Evolutionary conservation across 2,888 invertebrate genomes (phyloP).

Genomic region (Agrotis segetum): DNA sequence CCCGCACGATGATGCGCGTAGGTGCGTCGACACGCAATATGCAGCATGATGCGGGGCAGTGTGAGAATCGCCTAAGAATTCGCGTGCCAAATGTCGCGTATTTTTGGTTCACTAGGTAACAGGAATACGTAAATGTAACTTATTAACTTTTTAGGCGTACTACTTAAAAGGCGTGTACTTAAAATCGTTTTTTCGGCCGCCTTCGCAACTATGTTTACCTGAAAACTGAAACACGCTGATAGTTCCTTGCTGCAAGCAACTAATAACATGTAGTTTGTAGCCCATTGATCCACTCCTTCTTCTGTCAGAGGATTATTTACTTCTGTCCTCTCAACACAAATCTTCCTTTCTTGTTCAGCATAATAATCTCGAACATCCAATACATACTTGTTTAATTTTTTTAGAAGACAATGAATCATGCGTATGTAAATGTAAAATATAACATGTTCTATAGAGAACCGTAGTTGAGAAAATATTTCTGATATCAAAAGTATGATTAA

Average conservation of each 20-base stretch:
- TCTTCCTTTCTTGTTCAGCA: background rate
- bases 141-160: no score
- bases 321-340: no score
- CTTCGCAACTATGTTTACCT: slow-evolving; percentile 1
- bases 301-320: background rate
- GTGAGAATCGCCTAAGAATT: no score
- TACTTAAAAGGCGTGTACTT: no score
- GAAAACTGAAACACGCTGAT: slow-evolving; percentile 28
- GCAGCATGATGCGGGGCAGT: no score
- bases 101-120: no score
- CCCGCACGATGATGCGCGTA: no score
- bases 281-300: slow-evolving; percentile 11
- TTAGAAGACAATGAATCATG: background rate
- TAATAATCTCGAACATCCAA: background rate
- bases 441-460: slow-evolving; percentile 17
- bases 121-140: no score
- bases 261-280: slow-evolving; percentile 26
- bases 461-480: slow-evolving; percentile 3
- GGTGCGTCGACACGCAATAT: no score
- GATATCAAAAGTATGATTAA: background rate
- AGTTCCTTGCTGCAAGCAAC: slow-evolving; percentile 22
- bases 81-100: no score
- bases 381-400: slow-evolving; percentile 2
- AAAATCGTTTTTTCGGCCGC: no score
- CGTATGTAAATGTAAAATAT: slow-evolving; percentile 15